These are phyloP conservation scores for Eupristina koningsbergeri DNA, from an alignment of 1,140 invertebrate genomes.

Conservation along the genomic window DNA sequence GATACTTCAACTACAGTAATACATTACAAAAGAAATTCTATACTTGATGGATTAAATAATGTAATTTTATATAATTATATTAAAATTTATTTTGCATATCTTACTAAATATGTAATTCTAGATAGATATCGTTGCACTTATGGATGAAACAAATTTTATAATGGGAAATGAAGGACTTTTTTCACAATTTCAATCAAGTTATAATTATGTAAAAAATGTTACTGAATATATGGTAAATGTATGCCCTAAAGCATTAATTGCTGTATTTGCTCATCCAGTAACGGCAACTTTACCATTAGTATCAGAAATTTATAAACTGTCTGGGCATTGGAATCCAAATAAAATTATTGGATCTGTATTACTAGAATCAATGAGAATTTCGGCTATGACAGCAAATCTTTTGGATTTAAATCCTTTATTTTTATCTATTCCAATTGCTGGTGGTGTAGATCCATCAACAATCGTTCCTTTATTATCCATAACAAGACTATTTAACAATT, in stretches of 20 bases:
- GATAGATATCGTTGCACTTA: conserved; percentile 64
- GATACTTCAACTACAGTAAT: conserved; percentile 62
- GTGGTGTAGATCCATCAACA: conserved; percentile 64
- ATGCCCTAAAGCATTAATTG: conserved; percentile 61
- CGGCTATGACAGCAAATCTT: conserved; percentile 58
- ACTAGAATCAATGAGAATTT: conserved; percentile 61
- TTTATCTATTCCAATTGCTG: conserved; percentile 61
- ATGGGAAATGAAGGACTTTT: conserved; percentile 48
- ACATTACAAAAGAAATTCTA: conserved; percentile 56
- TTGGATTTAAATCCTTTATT: conserved; percentile 62
- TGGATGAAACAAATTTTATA: conserved; percentile 62
- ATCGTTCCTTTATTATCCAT: conserved; percentile 63
- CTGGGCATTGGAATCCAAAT: conserved; percentile 59
- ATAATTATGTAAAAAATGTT: conserved; percentile 58
- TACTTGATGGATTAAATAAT: conserved; percentile 56
- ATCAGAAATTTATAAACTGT: conserved; percentile 60
- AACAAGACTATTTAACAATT: conserved; percentile 57
- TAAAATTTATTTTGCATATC: conserved; percentile 4
- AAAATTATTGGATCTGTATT: conserved; percentile 63
- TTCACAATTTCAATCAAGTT: conserved; percentile 55
- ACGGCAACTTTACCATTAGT: conserved; percentile 63
- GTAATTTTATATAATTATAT: conserved; percentile 51
- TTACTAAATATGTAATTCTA: conserved; percentile 47
- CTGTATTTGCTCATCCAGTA: conserved; percentile 64
- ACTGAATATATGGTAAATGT: conserved; percentile 56